Evolutionary conservation across 2,113 vertebrate genomes (phyloP).

Genomic region (Elephas maximus): DNA sequence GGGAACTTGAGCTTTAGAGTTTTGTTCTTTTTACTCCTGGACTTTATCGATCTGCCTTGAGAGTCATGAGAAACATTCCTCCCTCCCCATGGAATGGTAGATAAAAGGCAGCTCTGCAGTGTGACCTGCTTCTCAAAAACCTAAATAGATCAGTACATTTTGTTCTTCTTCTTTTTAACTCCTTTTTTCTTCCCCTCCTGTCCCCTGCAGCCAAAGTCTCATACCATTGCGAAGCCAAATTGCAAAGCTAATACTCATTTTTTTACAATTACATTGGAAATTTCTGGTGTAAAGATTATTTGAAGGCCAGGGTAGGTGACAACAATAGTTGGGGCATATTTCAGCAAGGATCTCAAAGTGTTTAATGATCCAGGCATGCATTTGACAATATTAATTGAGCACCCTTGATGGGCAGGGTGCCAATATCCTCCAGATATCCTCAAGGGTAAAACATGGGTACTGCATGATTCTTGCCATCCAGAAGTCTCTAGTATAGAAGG

Average conservation of each 20-base stretch:
- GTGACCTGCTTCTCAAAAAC: slow-evolving; percentile 5
- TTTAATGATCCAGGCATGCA: slow-evolving; percentile 34
- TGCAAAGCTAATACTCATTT: neutral
- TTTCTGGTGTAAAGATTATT: slow-evolving; percentile 13
- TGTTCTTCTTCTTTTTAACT: neutral
- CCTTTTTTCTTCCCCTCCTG: neutral
- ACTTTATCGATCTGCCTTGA: slow-evolving; percentile 30
- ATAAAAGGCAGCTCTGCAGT: neutral
- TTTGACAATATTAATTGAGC: slow-evolving; percentile 40
- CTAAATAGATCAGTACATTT: slow-evolving; percentile 38
- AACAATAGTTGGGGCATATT: slow-evolving; percentile 6
- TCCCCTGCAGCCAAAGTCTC: neutral
- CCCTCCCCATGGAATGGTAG: neutral
- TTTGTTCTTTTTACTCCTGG: slow-evolving; percentile 30
- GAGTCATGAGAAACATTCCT: slow-evolving; percentile 34
- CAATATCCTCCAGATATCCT: neutral
- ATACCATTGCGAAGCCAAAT: neutral
- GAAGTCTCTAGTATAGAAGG: slow-evolving; percentile 18
- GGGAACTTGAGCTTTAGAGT: slow-evolving; percentile 18
- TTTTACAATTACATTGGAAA: neutral
- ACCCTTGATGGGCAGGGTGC: neutral
- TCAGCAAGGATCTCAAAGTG: neutral
- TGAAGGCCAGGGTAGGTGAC: neutral
- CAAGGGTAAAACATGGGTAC: neutral
- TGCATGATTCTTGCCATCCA: neutral